Evolutionary conservation across 2,113 vertebrate species (phyloP), one percentile per base, ranked within the genome.

Genomic region (Macrotis lagotis): DNA sequence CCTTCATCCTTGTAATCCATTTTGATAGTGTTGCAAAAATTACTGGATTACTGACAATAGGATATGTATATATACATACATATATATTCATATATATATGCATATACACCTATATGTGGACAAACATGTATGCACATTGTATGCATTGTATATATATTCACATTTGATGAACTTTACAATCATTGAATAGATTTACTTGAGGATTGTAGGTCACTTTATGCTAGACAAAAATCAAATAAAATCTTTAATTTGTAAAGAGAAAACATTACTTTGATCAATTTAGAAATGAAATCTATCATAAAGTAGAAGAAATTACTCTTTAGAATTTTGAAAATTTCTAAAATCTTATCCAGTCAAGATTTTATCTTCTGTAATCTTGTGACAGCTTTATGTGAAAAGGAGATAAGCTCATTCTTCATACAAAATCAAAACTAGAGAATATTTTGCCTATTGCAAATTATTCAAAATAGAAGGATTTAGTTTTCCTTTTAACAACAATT

Each of bases 161-260:
- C 31, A 90, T 92, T 22, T 14, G 7, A 44, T 51, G 88, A 0
- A 55, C 9, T 95, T 96, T 88, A 66, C 91, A 93, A 47, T 25
- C 25, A 91, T 59, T 22, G 28, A 53, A 92, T 49, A 95, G 0
- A 25, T 48, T 55, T 26, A 44, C 51, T 48, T 51, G 7, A 51
- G 89, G 37, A 22, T 51, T 91, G 93, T 90, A 93, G 47, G 91
- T 47, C 48, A 92, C 96, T 92, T 10, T 88, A 95, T 89, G 91
- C 51, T 37, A 95, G 55, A 92, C 24, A 96, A 92, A 95, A 47
- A 37, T 28, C 55, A 94, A 95, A 55, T n/a, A 88, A 91, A 94
- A 92, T 93, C 16, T 0, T 47, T 59, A 92, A 1, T 50, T 88
- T 93, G 88, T 89, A 90, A 95, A 91, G 89, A 90, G 91, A 93